These are phyloP conservation scores for Sciurus carolinensis DNA, from an alignment of 2,797 vertebrate species.

Conservation along the genomic window DNA sequence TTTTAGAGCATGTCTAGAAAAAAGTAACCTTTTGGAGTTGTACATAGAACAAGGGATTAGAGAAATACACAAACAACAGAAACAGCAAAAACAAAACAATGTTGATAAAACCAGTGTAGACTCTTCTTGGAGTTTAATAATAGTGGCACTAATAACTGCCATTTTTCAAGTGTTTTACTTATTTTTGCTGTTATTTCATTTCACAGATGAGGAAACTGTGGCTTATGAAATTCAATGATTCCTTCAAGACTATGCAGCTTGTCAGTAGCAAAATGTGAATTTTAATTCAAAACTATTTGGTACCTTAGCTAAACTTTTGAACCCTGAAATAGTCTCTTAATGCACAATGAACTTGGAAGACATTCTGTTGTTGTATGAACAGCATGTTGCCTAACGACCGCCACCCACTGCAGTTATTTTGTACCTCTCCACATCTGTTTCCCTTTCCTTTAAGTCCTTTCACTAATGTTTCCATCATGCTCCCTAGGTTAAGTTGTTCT, in stretches of 20 bases:
- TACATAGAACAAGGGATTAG: neutral
- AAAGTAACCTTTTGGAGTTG: neutral
- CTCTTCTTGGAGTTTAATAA: neutral
- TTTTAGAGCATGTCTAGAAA: neutral
- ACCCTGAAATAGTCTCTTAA: neutral
- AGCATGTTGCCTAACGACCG: neutral
- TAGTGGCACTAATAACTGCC: neutral
- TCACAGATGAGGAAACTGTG: neutral
- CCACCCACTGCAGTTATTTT: neutral
- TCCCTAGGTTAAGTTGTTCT: neutral
- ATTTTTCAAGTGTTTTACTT: neutral
- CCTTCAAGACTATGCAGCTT: neutral
- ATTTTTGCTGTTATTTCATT: neutral
- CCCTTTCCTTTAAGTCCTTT: slow-evolving; percentile 19
- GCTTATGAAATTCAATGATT: neutral
- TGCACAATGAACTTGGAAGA: neutral
- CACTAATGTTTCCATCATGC: neutral
- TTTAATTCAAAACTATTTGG: neutral
- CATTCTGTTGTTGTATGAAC: neutral
- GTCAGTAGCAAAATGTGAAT: neutral
- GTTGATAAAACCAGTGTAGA: neutral
- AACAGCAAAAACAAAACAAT: neutral
- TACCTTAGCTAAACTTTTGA: neutral
- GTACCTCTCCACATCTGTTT: neutral
- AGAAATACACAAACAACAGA: neutral